These are phyloP conservation scores for Heliothis peltigera DNA, from an alignment of 2,888 invertebrate genomes.

Conservation along the genomic window DNA sequence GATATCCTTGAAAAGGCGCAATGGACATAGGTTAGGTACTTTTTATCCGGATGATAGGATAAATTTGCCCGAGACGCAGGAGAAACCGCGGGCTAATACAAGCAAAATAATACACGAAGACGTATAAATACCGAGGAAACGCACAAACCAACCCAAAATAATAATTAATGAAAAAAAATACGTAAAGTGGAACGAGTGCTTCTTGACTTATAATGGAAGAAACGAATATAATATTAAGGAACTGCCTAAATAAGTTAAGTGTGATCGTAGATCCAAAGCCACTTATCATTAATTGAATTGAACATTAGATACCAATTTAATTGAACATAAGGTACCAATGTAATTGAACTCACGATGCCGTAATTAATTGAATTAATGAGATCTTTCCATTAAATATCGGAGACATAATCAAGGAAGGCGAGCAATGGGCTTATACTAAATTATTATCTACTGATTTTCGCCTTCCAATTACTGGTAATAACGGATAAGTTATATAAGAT, in stretches of 20 bases:
- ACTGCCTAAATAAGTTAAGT: background rate
- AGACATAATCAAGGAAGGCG: constrained; percentile 21
- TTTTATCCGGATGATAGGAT: too few species aligned
- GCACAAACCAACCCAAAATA: too few species aligned
- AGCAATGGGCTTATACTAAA: constrained; percentile 9
- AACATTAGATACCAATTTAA: constrained; percentile 12
- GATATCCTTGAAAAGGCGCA: too few species aligned
- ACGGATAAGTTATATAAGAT: too few species aligned
- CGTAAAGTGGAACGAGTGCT: background rate
- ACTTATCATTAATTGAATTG: constrained; percentile 7
- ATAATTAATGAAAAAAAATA: too few species aligned
- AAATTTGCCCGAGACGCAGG: too few species aligned
- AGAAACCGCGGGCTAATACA: too few species aligned
- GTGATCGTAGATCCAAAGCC: constrained; percentile 9
- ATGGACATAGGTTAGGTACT: too few species aligned
- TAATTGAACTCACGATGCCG: constrained; percentile 28
- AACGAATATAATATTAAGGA: too few species aligned
- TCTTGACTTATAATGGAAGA: background rate
- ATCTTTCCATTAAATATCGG: constrained; percentile 36
- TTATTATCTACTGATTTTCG: constrained; percentile 28
- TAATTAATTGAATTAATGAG: constrained; percentile 32
- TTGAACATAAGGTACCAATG: constrained; percentile 13
- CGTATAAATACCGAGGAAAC: too few species aligned
- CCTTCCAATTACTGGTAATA: constrained; percentile 31
- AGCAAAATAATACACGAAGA: too few species aligned